Base-by-base conservation (phyloP, 2,113 vertebrate genomes). In the Glaucidium brasilianum region DNA sequence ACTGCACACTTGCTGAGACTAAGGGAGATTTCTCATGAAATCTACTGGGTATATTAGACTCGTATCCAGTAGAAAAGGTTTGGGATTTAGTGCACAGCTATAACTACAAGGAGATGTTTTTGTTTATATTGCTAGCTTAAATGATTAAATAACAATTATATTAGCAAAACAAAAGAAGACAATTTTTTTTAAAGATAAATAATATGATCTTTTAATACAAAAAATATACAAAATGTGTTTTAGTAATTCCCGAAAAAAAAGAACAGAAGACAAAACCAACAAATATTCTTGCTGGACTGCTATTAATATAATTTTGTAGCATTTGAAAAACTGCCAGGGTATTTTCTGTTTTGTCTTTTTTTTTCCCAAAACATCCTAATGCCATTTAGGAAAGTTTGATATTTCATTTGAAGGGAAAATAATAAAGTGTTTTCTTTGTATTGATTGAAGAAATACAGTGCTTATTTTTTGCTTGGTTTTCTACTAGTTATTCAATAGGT, bases 381-480 rank as follows among this genome's bases (percentile, higher is more conserved):
- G 74, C 68, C 50, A 80, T 93, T 97, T 95, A 95, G 96, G 96
- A 88, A 97, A 97, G 93, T 97, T 97, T 97, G 96, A 97, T 98
- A 97, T 97, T 98, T 98, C 96, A 98, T 98, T 97, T 95, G 96
- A 98, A 97, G 94, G 82, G 62, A 97, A 97, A 94, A 97, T 98
- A 98, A 98, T 97, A 98, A 98, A 98, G 84, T 95, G 94, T 92
- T 97, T 97, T 94, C 97, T 97, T 97, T 96, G 94, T 98, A 98
- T 98, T 98, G 98, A 98, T 98, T 97, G 95, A 97, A 98, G 96
- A 98, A 98, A 98, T 98, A 98, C 97, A 97, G 97, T 94, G 95
- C 97, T 98, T 98, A 98, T 98, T 98, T 98, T 98, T 98, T 94
- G 92, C 97, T 98, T 94, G 95, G 95, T 97, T 97, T 98, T 97